Conservation (phyloP, 2,797 vertebrate genomes). For the Antennarius maculatus region DNA sequence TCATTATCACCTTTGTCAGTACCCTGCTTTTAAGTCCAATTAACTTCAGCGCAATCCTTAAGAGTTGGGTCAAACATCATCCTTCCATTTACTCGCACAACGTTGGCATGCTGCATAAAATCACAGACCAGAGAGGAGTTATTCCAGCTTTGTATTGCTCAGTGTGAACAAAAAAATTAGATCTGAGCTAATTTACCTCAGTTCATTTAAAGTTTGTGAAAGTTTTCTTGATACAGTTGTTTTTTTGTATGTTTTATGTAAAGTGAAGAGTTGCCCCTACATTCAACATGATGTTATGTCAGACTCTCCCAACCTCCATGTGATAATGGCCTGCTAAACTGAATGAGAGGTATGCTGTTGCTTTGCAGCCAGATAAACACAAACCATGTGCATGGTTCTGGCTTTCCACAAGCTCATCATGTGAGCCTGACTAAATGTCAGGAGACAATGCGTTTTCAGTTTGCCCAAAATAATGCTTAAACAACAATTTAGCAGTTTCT, state of each 20-base stretch:
- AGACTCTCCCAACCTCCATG: slow-evolving; percentile 30
- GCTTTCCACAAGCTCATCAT: slow-evolving; percentile 46
- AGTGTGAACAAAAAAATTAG: no score
- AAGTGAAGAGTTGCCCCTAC: slow-evolving; percentile 48
- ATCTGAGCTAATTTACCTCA: neutral
- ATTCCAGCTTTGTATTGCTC: no score
- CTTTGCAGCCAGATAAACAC: slow-evolving; percentile 43
- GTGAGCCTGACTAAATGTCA: slow-evolving; percentile 41
- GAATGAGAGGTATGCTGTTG: slow-evolving; percentile 59
- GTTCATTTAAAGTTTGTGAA: neutral
- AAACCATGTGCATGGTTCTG: slow-evolving; percentile 37
- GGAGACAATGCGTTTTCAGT: slow-evolving; percentile 61
- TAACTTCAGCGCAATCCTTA: no score
- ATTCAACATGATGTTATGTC: slow-evolving; percentile 46
- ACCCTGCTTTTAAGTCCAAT: no score
- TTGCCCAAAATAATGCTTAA: slow-evolving; percentile 32
- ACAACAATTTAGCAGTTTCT: slow-evolving; percentile 44
- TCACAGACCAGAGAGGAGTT: no score
- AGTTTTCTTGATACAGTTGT: neutral
- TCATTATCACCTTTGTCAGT: no score
- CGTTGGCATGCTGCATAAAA: no score
- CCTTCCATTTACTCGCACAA: no score
- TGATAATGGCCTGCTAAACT: slow-evolving; percentile 65
- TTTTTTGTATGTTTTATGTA: slow-evolving; percentile 24
- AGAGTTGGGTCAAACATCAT: no score